Evolutionary conservation across 2,888 invertebrate species (phyloP).

Genomic region (Scaptodrosophila latifasciaeformis): DNA sequence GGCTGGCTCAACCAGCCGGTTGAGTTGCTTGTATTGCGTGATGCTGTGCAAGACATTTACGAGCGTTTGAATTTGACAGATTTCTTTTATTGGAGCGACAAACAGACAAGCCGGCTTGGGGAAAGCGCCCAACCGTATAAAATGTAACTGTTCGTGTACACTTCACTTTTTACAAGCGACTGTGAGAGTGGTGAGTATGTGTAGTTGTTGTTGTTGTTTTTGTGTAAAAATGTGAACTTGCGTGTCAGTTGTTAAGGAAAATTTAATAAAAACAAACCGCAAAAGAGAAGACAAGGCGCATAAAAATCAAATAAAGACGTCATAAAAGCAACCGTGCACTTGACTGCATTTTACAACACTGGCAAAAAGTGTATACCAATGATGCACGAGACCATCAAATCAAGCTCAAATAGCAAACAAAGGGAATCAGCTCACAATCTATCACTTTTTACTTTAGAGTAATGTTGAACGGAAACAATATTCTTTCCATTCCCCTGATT

Average conservation of each 20-base stretch:
- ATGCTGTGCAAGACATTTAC: constrained; percentile 56
- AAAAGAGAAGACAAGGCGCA: constrained; percentile 27
- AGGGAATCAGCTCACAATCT: constrained; percentile 1
- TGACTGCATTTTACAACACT: constrained; percentile 36
- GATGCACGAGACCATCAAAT: constrained; percentile 12
- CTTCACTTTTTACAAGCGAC: too few species aligned
- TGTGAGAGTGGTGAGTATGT: background rate
- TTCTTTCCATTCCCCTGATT: too few species aligned
- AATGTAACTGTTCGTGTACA: constrained; percentile 29
- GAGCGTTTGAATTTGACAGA: constrained; percentile 64
- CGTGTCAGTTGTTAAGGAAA: constrained; percentile 17
- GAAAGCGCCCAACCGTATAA: constrained; percentile 44
- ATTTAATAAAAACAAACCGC: constrained; percentile 58
- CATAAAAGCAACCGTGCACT: constrained; percentile 48
- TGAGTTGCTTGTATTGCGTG: background rate
- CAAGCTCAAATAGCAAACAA: constrained; percentile 5
- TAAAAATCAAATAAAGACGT: constrained; percentile 50
- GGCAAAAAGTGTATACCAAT: constrained; percentile 8
- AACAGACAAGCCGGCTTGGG: constrained; percentile 36
- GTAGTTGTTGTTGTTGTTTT: background rate
- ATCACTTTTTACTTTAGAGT: too few species aligned
- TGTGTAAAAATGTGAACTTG: background rate
- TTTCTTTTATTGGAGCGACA: constrained; percentile 60
- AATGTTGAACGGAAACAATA: too few species aligned
- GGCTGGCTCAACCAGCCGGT: background rate